Evolutionary conservation across 1,140 invertebrate genomes (phyloP).

Genomic region (Dendroctonus valens): DNA sequence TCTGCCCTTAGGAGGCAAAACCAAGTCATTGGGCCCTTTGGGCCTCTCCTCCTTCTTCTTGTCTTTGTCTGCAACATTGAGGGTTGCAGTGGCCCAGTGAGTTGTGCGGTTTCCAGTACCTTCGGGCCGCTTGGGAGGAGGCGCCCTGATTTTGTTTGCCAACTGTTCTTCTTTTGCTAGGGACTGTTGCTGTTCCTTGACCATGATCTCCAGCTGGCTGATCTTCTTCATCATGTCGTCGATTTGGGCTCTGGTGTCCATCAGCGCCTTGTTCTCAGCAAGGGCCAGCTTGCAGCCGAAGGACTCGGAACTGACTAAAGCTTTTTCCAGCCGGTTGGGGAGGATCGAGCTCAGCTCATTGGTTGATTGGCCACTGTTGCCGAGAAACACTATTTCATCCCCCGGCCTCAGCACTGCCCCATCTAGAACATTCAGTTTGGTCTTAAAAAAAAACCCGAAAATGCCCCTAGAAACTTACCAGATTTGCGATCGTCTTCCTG

Average conservation of each 20-base stretch:
- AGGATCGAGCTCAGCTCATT: neutral
- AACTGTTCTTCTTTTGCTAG: neutral
- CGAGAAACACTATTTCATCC: slow-evolving; percentile 7
- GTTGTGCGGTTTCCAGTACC: neutral
- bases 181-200: neutral
- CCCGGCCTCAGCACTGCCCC: neutral
- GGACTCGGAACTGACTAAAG: neutral
- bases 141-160: slow-evolving; percentile 4
- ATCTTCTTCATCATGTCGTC: slow-evolving; percentile 18
- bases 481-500: neutral
- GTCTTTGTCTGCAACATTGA: slow-evolving; percentile 8
- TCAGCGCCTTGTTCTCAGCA: neutral
- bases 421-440: neutral
- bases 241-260: slow-evolving; percentile 7
- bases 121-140: slow-evolving; percentile 1
- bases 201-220: slow-evolving; percentile 6
- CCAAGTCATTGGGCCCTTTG: slow-evolving; percentile 8
- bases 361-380: neutral
- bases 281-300: neutral
- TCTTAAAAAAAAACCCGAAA: neutral
- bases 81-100: no score
- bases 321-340: neutral
- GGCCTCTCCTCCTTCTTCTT: slow-evolving; percentile 18
- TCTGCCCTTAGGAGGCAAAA: slow-evolving; percentile 13
- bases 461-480: neutral